These are phyloP conservation scores for Streptopelia turtur DNA, from an alignment of 2,797 vertebrate species.

Conservation along the genomic window DNA sequence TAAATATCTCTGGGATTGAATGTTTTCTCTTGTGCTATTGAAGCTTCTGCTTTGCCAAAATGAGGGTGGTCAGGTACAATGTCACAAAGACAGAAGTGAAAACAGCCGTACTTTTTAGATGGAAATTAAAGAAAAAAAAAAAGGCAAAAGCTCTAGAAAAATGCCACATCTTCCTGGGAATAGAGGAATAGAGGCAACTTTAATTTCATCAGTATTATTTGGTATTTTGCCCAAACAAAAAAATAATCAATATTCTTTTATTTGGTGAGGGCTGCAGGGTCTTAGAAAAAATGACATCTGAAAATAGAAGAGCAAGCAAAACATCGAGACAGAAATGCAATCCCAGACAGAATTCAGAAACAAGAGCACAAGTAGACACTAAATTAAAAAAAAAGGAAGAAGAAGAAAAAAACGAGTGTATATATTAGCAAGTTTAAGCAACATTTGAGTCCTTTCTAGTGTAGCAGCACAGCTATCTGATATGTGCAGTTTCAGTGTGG, in stretches of 20 bases:
- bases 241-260: neutral
- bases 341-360: neutral
- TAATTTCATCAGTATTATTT: slow-evolving; percentile 1
- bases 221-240: slow-evolving; percentile 13
- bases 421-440: slow-evolving; percentile 24
- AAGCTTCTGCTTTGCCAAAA: neutral
- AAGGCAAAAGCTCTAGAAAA: neutral
- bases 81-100: neutral
- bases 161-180: neutral
- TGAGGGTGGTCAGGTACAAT: neutral
- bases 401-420: neutral
- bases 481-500: slow-evolving; percentile 24
- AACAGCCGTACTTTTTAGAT: neutral
- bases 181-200: slow-evolving; percentile 9
- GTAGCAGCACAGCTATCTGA: slow-evolving; percentile 54
- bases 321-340: neutral
- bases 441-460: slow-evolving; percentile 12
- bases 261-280: neutral
- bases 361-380: neutral
- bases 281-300: neutral
- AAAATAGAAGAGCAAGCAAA: neutral
- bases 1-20: slow-evolving; percentile 1
- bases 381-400: neutral
- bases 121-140: neutral
- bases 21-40: neutral